Evolutionary conservation across 23 tunicate species (phyloP), one percentile per base, ranked within the genome.

Genomic region (Oikopleura vanhoeffeni): DNA sequence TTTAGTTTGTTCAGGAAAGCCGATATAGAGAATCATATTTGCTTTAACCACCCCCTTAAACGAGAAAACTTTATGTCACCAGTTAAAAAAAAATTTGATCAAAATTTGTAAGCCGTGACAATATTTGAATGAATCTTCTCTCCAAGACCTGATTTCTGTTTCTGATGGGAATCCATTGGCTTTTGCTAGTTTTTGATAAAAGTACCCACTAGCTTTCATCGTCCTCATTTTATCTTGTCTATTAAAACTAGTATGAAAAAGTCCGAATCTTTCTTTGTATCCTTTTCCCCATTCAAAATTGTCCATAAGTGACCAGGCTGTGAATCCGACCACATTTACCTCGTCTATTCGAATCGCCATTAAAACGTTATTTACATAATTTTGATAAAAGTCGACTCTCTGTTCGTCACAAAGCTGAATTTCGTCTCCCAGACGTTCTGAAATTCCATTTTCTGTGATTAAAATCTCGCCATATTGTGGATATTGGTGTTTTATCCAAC

Each of bases 261-360:
- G 41, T 2, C 98, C 98, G 41, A 93, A 93, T 28, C 97, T 77
- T 76, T 89, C 97, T 39, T 83, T 76, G 85, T 92, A 92, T 13
- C 97, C 97, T n/a, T n/a, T n/a, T n/a, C n/a, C n/a, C 98, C 98
- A 93, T 83, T 93, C 98, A 85, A 93, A 93, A 85, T 93, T 93
- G 77, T 93, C 98, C 98, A 93, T 93, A 18, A 93, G 67, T 33
- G 98, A 93, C 98, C 98, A 93, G 18, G 98, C 98, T 1, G 94
- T 93, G 91, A 90, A 93, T 4, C 94, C 98, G 67, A 85, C 88
- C 35, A 93, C 98, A 57, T 93, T 88, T 0, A 93, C 98, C 1
- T 86, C 87, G 64, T 49, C 64, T 49, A 8, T 24, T 13, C 64
- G 13, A 49, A 49, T 49, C 64, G 64, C 64, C 13, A 13, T 13